Evolutionary conservation across 2,797 vertebrate species (phyloP).

Genomic region (Percopsis omiscomaycus): DNA sequence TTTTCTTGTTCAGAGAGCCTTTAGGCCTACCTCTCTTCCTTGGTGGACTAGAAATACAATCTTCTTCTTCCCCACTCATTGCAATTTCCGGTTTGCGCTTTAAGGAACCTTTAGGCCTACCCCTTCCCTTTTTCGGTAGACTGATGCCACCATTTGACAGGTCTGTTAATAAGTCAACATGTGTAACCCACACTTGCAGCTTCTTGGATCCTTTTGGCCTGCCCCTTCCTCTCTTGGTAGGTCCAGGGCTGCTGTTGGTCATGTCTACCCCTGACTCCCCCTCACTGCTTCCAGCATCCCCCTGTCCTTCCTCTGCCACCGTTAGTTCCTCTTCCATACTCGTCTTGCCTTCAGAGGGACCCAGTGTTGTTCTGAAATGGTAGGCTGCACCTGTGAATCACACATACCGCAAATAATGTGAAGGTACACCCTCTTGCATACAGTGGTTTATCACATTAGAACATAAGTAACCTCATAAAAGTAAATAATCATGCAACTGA

Average conservation of each 20-base stretch:
- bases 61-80: not conserved
- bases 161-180: constrained; percentile 30
- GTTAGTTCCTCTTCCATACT: constrained; percentile 52
- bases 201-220: constrained; percentile 58
- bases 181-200: constrained; percentile 47
- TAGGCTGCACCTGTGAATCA: constrained; percentile 31
- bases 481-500: too few relatives aligned
- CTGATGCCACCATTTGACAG: constrained; percentile 31
- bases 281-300: constrained; percentile 32
- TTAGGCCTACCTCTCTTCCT: constrained; percentile 68
- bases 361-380: not conserved
- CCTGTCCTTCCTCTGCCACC: constrained; percentile 36
- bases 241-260: constrained; percentile 26
- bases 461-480: too few relatives aligned
- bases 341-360: constrained; percentile 13
- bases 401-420: constrained; percentile 2
- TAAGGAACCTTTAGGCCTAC: constrained; percentile 36
- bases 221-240: constrained; percentile 50
- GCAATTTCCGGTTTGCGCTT: constrained; percentile 10
- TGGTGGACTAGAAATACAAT: constrained; percentile 5
- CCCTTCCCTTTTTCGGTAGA: constrained; percentile 42
- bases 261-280: constrained; percentile 29
- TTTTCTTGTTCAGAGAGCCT: constrained; percentile 47
- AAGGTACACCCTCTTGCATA: not conserved
- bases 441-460: too few relatives aligned